Evolutionary conservation across 1,140 invertebrate species (phyloP).

Genomic region (Pachyrhynchus sulphureomaculatus): DNA sequence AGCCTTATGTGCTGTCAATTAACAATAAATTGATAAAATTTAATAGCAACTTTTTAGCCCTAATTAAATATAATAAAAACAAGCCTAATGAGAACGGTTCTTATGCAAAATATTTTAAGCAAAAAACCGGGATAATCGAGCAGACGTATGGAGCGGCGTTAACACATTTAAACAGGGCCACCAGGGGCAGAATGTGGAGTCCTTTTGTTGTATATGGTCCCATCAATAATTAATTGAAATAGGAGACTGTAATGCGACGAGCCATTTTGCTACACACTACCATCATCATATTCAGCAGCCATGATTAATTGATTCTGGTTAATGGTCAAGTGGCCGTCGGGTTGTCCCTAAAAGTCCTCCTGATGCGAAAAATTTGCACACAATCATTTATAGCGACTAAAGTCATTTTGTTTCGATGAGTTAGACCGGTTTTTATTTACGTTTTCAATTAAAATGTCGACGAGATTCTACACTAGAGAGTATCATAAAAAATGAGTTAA

Average conservation of each 20-base stretch:
- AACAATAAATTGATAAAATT: no score
- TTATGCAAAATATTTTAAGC: neutral
- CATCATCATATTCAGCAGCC: conserved; percentile 21
- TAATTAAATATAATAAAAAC: neutral
- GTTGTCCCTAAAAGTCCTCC: conserved; percentile 9
- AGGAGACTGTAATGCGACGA: conserved; percentile 29
- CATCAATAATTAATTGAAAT: conserved; percentile 34
- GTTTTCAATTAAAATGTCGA: neutral
- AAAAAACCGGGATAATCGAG: neutral
- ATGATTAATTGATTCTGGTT: conserved; percentile 28
- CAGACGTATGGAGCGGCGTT: neutral
- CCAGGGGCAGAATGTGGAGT: conserved; percentile 13
- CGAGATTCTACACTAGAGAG: no score
- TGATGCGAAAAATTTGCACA: conserved; percentile 5
- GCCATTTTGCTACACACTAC: conserved; percentile 29
- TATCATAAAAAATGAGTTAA: no score
- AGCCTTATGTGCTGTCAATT: no score
- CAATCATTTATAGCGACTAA: conserved; percentile 8
- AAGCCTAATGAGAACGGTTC: neutral
- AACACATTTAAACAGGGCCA: neutral
- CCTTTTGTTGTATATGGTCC: conserved; percentile 25
- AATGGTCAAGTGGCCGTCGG: conserved; percentile 25
- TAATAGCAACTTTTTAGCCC: neutral
- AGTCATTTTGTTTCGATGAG: conserved; percentile 7
- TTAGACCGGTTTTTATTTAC: neutral